A percentile compares a stretch with the other conserved stretches of the same genome.
Conservation (phyloP, 1,140 invertebrate genomes). For the Scaptomyza hsui region DNA sequence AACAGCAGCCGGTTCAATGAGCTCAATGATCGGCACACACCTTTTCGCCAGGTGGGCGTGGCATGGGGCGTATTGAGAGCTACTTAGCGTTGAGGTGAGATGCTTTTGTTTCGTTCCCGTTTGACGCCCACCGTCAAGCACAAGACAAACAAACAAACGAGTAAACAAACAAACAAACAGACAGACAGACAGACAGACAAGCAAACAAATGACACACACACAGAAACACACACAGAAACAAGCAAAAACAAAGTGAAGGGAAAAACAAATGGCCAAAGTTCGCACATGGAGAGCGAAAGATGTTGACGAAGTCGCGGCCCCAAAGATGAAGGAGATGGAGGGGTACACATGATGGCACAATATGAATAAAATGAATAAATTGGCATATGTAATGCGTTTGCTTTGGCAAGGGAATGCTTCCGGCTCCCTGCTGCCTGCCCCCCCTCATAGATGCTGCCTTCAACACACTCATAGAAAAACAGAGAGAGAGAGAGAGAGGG, state of each 20-base stretch:
- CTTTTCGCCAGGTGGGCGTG: too few species aligned
- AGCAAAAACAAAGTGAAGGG: conserved; percentile 50
- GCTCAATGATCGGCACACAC: conserved; percentile 26
- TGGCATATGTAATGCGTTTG: conserved; percentile 79
- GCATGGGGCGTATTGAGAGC: conserved; percentile 49
- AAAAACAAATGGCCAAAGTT: conserved; percentile 69
- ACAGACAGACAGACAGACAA: conserved; percentile 6
- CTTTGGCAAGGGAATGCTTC: conserved; percentile 5
- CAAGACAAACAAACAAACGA: conserved; percentile 31
- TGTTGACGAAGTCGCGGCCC: conserved; percentile 39
- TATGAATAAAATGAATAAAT: conserved; percentile 82
- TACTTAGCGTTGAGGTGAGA: conserved; percentile 45
- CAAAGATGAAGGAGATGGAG: not conserved
- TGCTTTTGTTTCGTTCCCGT: conserved; percentile 41
- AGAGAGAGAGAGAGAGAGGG: not conserved
- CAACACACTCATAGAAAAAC: not conserved
- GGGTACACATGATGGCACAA: conserved; percentile 48
- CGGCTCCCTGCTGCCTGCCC: not conserved
- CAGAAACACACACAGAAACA: conserved; percentile 35
- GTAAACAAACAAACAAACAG: not conserved
- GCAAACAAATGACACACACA: conserved; percentile 41
- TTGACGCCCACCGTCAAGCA: conserved; percentile 28
- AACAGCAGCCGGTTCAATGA: not conserved
- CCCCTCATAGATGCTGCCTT: not conserved
- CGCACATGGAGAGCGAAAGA: conserved; percentile 29